Base-by-base conservation (phyloP, 2,113 vertebrate genomes). In the Oryzias curvinotus region DNA sequence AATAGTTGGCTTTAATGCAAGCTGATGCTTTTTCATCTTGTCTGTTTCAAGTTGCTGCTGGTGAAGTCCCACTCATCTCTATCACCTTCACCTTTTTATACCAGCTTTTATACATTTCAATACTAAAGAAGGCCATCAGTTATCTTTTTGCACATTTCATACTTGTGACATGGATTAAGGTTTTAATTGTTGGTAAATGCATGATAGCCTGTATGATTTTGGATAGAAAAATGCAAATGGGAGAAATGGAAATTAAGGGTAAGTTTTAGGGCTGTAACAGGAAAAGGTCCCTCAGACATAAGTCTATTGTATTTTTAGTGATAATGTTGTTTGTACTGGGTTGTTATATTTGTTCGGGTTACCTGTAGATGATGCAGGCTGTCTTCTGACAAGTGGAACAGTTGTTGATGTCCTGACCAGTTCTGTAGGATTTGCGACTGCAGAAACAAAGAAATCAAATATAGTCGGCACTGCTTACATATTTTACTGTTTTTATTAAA, bases 351-450 rank as follows among this genome's bases (percentile, higher is more conserved):
- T 41, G 58, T 74, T 75, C 25, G 62, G 67, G 55, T 87, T 95
- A 99, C 97, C 97, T 99, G 96, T 99, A 99, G 74, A 99, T 99
- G 91, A 98, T 97, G 90, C 97, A 99, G 12, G 97, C 97, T 0
- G 95, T 99, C 89, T 95, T 99, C 92, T 96, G 96, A 55, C 97
- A 99, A 76, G 95, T 97, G 52, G 95, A 88, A 89, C 97, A 99
- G 75, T 99, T 98, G 94, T 98, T 98, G 71, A 99, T 95, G 85
- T 99, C 97, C 89, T 99, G 97, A 73, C 97, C 97, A 1, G 97
- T 99, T 89, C 95, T 95, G 72, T 98, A 99, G 75, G 94, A 98
- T 90, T 95, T 95, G 47, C 97, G 92, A 75, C 97, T 99, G 90
- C 30, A 92, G 89, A 65, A 92, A 53, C 89, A 18, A 6, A 3